A percentile compares a stretch with the other conserved stretches of the same genome.
These are phyloP conservation scores for Microcebus jonahi DNA, from an alignment of 2,113 vertebrate genomes.

Conservation along the genomic window DNA sequence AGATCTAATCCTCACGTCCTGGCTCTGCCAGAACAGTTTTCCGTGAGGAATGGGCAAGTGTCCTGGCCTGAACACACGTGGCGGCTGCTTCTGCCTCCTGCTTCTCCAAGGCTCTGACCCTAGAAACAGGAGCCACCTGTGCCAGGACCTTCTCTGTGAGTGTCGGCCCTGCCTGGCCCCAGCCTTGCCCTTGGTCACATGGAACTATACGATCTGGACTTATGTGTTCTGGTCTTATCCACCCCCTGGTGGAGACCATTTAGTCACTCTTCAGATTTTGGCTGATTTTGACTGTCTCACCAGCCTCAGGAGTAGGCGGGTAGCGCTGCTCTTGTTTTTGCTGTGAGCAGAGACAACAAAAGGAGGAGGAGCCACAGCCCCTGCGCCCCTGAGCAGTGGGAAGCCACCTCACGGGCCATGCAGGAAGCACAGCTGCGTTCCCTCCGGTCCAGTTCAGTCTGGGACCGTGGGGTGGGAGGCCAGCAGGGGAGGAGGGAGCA, in stretches of 20 bases:
- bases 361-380: background rate
- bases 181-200: accelerated
- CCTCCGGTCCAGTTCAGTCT: background rate
- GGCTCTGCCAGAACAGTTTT: background rate
- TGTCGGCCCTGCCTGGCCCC: accelerated
- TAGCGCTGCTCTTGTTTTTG: background rate
- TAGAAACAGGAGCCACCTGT: background rate
- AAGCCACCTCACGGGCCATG: background rate
- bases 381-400: background rate
- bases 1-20: background rate
- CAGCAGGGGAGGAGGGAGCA: too few relatives aligned
- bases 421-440: background rate
- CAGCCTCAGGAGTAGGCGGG: background rate
- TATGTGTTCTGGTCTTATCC: background rate
- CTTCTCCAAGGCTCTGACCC: background rate
- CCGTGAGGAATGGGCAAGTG: background rate
- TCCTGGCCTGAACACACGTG: background rate
- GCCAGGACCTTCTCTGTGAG: background rate
- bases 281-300: background rate
- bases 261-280: background rate
- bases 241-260: background rate
- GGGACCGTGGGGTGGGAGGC: background rate
- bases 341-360: background rate
- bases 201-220: background rate
- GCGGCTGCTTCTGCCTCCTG: background rate